Conservation (phyloP, 2,888 invertebrate species). For the Scaptomyza polygonia region DNA sequence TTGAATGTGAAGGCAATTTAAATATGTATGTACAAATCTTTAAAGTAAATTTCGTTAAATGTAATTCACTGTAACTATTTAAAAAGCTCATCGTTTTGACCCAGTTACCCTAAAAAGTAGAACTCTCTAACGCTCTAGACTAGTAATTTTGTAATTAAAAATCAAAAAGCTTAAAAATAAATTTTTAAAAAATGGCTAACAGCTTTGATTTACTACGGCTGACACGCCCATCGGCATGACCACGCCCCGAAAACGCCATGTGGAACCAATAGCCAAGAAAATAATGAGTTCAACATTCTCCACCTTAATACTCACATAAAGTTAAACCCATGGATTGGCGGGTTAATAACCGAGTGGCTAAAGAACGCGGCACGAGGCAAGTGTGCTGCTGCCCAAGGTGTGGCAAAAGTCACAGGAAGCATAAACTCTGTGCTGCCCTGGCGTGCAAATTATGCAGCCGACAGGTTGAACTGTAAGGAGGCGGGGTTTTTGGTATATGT, state of each 20-base stretch:
- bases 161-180: conserved; percentile 3
- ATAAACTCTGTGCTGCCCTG: conserved; percentile 32
- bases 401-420: conserved; percentile 47
- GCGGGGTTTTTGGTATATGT: not conserved
- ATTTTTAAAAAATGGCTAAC: conserved; percentile 17
- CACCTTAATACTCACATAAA: not conserved
- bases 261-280: conserved; percentile 23
- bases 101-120: conserved; percentile 7
- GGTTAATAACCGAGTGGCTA: conserved; percentile 75
- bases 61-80: no score
- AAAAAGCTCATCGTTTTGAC: not conserved
- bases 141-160: conserved; percentile 28
- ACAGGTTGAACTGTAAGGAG: conserved; percentile 1
- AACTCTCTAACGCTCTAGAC: not conserved
- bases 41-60: no score
- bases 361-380: conserved; percentile 8
- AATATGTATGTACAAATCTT: no score
- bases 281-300: conserved; percentile 44
- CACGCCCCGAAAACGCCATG: conserved; percentile 7
- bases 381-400: conserved; percentile 13
- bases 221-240: conserved; percentile 55
- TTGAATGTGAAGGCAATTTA: no score
- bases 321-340: conserved; percentile 48
- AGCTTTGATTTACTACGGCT: conserved; percentile 60
- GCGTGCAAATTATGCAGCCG: conserved; percentile 66